phyloP scores from a whole-genome alignment of 2,113 vertebrate genomes.

The Mesocricetus auratus region DNA sequence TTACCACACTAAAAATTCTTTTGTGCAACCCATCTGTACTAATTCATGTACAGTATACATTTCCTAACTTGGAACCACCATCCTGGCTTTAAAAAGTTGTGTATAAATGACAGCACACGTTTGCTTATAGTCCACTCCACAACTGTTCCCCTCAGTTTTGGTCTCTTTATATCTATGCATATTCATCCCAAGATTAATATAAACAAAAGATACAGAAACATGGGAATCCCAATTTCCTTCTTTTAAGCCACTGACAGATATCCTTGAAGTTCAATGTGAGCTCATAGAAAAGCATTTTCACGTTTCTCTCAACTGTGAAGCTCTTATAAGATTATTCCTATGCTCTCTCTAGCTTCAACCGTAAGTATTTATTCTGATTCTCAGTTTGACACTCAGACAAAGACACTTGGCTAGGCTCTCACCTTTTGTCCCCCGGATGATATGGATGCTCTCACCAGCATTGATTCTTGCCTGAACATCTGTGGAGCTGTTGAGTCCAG shows the following conservation, averaged over 20 bases:
- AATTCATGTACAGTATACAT: neutral
- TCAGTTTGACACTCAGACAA: neutral
- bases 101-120: neutral
- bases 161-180: neutral
- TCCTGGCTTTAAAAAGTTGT: neutral
- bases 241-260: conserved; percentile 21
- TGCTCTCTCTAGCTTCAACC: neutral
- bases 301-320: neutral
- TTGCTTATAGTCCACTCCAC: neutral
- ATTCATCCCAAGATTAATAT: neutral
- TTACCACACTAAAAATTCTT: neutral
- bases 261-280: neutral
- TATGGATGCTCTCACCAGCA: conserved; percentile 97
- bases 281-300: conserved; percentile 2
- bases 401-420: neutral
- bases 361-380: neutral
- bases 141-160: neutral
- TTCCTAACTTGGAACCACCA: neutral
- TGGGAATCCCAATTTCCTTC: neutral
- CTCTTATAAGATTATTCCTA: neutral
- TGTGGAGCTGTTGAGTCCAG: conserved; percentile 96
- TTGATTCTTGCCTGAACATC: conserved; percentile 97
- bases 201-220: conserved; percentile 45
- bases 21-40: neutral
- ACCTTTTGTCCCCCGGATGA: conserved; percentile 99